phyloP scores from a whole-genome alignment of 1,140 invertebrate species.

The Meloidogyne exigua region DNA sequence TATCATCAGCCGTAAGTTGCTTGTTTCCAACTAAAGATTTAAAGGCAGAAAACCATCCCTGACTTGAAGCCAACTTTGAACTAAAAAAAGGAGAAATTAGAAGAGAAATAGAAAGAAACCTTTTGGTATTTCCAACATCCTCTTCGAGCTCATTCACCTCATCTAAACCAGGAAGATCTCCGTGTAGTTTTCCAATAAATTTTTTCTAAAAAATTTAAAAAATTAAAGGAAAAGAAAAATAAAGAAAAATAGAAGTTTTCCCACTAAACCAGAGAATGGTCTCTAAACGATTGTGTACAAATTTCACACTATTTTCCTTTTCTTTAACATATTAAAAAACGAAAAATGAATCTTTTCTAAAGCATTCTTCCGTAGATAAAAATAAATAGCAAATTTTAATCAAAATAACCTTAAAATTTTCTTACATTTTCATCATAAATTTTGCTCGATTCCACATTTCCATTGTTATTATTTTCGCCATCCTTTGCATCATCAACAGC shows the following conservation, averaged over 20 bases:
- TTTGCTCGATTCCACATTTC: slow-evolving; percentile 23
- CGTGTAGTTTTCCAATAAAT: slow-evolving; percentile 50
- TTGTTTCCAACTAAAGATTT: slow-evolving; percentile 60
- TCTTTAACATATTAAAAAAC: too few relatives aligned
- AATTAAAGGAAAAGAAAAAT: too few relatives aligned
- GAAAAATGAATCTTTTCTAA: too few relatives aligned
- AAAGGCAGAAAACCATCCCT: slow-evolving; percentile 58
- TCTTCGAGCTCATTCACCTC: slow-evolving; percentile 46
- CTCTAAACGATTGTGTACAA: too few relatives aligned
- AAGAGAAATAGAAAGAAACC: not conserved
- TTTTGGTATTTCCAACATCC: slow-evolving; percentile 12
- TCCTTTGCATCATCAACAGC: not conserved
- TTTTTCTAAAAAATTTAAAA: slow-evolving; percentile 42
- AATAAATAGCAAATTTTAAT: not conserved
- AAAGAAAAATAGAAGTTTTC: too few relatives aligned
- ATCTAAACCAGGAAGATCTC: slow-evolving; percentile 53
- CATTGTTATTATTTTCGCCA: slow-evolving; percentile 21
- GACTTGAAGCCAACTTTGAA: not conserved
- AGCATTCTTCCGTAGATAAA: too few relatives aligned
- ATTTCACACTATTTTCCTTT: too few relatives aligned
- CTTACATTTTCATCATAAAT: slow-evolving; percentile 49
- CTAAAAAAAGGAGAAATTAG: not conserved
- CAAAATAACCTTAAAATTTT: not conserved
- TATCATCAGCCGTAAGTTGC: slow-evolving; percentile 68
- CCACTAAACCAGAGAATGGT: too few relatives aligned